phyloP scores from a whole-genome alignment of 2,797 vertebrate genomes.

The Hapalemur alaotrensis region DNA sequence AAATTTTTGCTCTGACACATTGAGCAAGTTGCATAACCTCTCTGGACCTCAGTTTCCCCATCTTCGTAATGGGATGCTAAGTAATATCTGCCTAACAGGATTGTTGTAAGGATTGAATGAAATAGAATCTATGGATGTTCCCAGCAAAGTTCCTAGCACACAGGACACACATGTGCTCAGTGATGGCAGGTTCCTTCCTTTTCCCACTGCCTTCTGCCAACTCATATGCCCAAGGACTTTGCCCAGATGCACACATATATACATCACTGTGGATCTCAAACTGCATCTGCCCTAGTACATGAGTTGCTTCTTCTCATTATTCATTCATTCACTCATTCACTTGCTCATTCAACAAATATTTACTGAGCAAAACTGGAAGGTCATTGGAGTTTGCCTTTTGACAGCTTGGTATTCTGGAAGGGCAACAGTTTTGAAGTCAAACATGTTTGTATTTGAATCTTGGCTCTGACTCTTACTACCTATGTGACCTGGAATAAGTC shows the following conservation, averaged over 20 bases:
- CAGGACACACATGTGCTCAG: background rate
- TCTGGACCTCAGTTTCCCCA: background rate
- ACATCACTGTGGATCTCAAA: background rate
- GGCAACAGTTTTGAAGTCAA: background rate
- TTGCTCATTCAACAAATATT: slow-evolving; percentile 7
- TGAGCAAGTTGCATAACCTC: background rate
- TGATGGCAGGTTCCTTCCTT: background rate
- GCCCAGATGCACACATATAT: background rate
- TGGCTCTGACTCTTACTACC: background rate
- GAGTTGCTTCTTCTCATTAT: background rate
- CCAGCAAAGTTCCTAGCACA: background rate
- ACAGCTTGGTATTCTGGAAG: background rate
- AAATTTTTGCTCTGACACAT: background rate
- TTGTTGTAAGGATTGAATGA: slow-evolving; percentile 15
- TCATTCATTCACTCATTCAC: background rate
- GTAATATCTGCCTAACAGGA: background rate
- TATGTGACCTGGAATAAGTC: background rate
- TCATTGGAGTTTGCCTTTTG: background rate
- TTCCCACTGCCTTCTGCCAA: background rate
- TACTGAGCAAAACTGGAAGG: background rate
- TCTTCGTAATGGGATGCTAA: background rate
- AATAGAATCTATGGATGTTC: background rate
- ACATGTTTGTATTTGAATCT: background rate
- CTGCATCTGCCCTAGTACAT: background rate
- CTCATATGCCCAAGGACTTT: background rate